Base-by-base conservation (phyloP, 2,888 invertebrate genomes). In the Rutpela maculata region DNA sequence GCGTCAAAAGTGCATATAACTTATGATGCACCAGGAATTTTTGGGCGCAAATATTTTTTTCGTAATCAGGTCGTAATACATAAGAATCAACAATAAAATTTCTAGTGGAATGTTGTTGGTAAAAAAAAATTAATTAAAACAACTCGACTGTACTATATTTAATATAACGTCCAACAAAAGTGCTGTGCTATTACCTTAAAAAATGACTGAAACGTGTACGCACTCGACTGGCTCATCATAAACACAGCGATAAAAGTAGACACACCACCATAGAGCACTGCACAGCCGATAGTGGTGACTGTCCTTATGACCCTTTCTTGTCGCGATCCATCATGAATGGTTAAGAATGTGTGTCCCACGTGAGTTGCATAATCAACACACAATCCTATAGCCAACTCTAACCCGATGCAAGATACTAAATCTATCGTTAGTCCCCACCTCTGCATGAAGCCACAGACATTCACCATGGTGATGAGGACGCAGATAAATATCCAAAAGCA, bases 341-440 rank as follows among this genome's bases (percentile, higher is more conserved):
- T 94, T 84, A 96, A 91, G 88, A 96, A 96, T 3, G 95, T 94
- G 86, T 96, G 96, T 0, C 95, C 95, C 7, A 95, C 93, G 86
- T 95, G 95, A 2, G 95, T 95, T 0, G 96, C 95, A 84, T 96
- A 96, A 89, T 97, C 96, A 0, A 96, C 95, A 85, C 96, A 95
- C 69, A 97, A 90, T 68, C 96, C 96, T 78, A 96, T 94, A 3
- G 95, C 95, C 43, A 96, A 90, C 85, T 96, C 95, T 12, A 96
- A 90, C 35, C 95, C 95, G 74, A 96, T 95, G 86, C 96, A 95
- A 71, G 96, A 95, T 11, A 85, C 95, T 70, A 95, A 93, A 87
- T 96, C 96, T 56, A 97, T 94, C 3, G 96, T 95, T 87, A 96
- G 91, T 5, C 94, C 95, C 96, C 95, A 96, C 81, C 93, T 92